Conservation (phyloP, 1,140 invertebrate species). For the Drosophila baimaii region DNA sequence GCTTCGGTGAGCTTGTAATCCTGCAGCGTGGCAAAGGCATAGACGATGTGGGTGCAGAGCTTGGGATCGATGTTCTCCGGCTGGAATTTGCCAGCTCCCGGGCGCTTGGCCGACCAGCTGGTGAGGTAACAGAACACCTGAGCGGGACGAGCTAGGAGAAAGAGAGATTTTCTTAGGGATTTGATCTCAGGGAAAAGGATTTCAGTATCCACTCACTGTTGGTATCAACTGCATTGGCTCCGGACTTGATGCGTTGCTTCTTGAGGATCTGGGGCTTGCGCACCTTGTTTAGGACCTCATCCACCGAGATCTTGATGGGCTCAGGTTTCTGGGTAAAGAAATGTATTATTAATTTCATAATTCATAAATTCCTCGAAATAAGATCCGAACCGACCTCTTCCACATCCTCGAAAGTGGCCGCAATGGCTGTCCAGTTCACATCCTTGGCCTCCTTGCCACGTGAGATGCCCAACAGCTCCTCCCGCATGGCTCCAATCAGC, state of each 20-base stretch:
- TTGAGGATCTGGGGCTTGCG: constrained; percentile 87
- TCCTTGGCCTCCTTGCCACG: constrained; percentile 92
- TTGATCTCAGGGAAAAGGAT: rapidly evolving
- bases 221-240: constrained; percentile 84
- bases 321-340: constrained; percentile 88
- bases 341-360: background rate
- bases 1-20: constrained; percentile 91
- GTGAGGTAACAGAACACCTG: constrained; percentile 97
- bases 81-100: constrained; percentile 92
- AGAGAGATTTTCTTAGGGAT: background rate
- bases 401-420: constrained; percentile 86
- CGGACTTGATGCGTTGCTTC: constrained; percentile 85
- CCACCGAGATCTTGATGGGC: constrained; percentile 91
- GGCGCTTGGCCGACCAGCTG: constrained; percentile 96
- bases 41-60: constrained; percentile 96
- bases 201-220: constrained; percentile 84
- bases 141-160: constrained; percentile 88
- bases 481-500: constrained; percentile 95
- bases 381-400: constrained; percentile 58
- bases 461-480: constrained; percentile 93
- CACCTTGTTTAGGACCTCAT: constrained; percentile 88
- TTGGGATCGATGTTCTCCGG: constrained; percentile 94
- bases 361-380: background rate
- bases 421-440: constrained; percentile 92
- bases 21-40: constrained; percentile 95